Evolutionary conservation across 2,888 invertebrate species (phyloP).

Genomic region (Heterodera filipjevi): DNA sequence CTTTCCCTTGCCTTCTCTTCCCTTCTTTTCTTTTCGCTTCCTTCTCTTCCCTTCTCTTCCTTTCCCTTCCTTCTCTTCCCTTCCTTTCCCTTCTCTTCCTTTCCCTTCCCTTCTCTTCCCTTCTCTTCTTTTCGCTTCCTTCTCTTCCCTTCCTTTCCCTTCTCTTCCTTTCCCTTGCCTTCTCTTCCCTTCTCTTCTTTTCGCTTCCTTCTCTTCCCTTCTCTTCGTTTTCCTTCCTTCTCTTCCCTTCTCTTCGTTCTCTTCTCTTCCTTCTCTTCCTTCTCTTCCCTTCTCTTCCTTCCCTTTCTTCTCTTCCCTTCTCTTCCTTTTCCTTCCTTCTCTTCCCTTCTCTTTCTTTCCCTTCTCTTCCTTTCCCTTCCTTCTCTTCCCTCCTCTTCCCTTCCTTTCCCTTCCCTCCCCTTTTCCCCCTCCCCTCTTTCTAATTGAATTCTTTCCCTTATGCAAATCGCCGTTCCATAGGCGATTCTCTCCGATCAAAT

Average conservation of each 20-base stretch:
- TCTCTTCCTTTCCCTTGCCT: background rate
- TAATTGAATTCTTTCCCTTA: background rate
- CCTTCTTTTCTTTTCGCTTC: too few relatives aligned
- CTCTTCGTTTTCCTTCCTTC: background rate
- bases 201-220: background rate
- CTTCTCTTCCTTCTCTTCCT: background rate
- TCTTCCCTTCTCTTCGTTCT: too few relatives aligned
- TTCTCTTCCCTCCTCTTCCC: background rate
- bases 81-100: background rate
- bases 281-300: background rate
- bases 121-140: background rate
- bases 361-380: background rate
- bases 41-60: background rate
- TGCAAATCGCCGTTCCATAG: background rate
- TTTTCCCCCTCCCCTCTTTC: too few relatives aligned
- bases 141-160: background rate
- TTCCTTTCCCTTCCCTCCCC: background rate
- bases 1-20: background rate
- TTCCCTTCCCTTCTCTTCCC: background rate
- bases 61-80: background rate
- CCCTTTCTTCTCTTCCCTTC: background rate
- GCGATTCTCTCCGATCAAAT: background rate
- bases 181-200: too few relatives aligned
- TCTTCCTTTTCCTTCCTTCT: background rate
- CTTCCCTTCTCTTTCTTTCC: background rate